These are phyloP conservation scores for Otus sunia DNA, from an alignment of 2,113 vertebrate species.

Conservation along the genomic window DNA sequence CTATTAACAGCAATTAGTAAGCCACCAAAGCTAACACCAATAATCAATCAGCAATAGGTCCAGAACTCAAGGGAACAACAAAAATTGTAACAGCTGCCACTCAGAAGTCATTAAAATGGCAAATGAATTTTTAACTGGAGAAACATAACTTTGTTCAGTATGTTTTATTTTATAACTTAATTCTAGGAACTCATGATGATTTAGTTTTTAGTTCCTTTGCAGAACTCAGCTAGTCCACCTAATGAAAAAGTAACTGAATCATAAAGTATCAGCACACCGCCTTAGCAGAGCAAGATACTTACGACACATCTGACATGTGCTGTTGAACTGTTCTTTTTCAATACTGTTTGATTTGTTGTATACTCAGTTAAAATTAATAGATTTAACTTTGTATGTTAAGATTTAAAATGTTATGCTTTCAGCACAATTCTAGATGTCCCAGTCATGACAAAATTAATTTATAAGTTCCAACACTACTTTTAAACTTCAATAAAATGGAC, in stretches of 20 bases:
- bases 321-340: not conserved
- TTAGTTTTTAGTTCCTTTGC: not conserved
- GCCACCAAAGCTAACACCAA: not conserved
- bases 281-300: not conserved
- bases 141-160: not conserved
- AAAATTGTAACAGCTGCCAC: not conserved
- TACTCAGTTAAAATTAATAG: not conserved
- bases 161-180: not conserved
- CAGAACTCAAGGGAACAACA: not conserved
- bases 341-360: not conserved
- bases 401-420: not conserved
- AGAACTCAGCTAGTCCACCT: not conserved
- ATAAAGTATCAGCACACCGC: not conserved
- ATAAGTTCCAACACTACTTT: not conserved
- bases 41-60: not conserved
- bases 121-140: not conserved
- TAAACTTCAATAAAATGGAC: not conserved
- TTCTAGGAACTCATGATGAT: not conserved
- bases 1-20: not conserved
- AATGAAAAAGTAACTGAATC: not conserved
- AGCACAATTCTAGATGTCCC: not conserved
- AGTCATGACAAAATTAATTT: not conserved
- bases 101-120: not conserved
- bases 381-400: accelerated
- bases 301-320: not conserved